Evolutionary conservation across 2,113 vertebrate species (phyloP).

Genomic region (Mandrillus leucophaeus): DNA sequence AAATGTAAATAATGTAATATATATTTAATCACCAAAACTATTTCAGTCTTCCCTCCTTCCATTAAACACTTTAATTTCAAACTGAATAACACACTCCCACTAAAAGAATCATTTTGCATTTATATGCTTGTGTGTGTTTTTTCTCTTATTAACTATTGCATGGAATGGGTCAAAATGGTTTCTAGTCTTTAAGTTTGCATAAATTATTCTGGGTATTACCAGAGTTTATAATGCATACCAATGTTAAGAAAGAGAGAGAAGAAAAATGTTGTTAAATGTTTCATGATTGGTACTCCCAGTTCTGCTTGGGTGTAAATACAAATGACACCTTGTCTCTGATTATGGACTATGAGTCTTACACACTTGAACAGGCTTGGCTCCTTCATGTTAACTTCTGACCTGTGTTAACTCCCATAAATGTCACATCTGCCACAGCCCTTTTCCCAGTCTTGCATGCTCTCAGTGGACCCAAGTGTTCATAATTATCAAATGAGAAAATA

Average conservation of each 20-base stretch:
- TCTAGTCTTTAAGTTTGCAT: slow-evolving; percentile 65
- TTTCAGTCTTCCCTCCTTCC: not conserved
- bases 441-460: slow-evolving; percentile 60
- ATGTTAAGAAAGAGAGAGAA: slow-evolving; percentile 18
- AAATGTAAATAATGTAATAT: slow-evolving; percentile 10
- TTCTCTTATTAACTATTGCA: slow-evolving; percentile 33
- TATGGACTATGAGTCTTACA: slow-evolving; percentile 57
- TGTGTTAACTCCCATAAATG: slow-evolving; percentile 67
- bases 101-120: slow-evolving; percentile 59
- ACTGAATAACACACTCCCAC: slow-evolving; percentile 59
- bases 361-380: slow-evolving; percentile 50
- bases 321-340: slow-evolving; percentile 69
- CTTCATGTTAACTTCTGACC: slow-evolving; percentile 72
- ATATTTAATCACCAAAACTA: slow-evolving; percentile 38
- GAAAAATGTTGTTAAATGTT: slow-evolving; percentile 74
- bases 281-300: slow-evolving; percentile 72
- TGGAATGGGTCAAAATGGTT: slow-evolving; percentile 28
- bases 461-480: slow-evolving; percentile 46
- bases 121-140: not conserved
- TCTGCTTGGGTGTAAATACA: slow-evolving; percentile 77
- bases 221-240: slow-evolving; percentile 79
- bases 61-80: slow-evolving; percentile 76
- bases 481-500: slow-evolving; percentile 57
- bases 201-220: slow-evolving; percentile 74
- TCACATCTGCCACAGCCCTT: slow-evolving; percentile 53